A percentile compares a stretch with the other conserved stretches of the same genome.
phyloP scores from a whole-genome alignment of 2,888 invertebrate genomes.

The Anodontia alba region DNA sequence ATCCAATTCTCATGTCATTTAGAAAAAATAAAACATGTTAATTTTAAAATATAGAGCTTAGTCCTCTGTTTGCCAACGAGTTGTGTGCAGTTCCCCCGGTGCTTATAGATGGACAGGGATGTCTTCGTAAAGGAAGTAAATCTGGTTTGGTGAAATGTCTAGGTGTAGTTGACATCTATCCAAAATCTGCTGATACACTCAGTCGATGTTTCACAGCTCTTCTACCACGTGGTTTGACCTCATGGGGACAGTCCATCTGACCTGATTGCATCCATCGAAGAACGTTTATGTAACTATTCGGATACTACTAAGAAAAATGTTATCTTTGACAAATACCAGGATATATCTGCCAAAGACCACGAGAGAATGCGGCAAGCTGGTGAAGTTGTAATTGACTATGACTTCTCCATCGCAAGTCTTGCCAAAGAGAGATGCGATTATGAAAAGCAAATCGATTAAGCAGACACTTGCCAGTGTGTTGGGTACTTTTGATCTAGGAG shows the following conservation, averaged over 20 bases:
- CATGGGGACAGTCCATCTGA: constrained; percentile 18
- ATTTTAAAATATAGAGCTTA: constrained; percentile 25
- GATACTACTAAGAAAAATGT: constrained; percentile 28
- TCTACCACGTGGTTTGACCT: constrained; percentile 25
- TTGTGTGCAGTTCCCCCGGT: constrained; percentile 22
- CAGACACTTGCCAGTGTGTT: constrained; percentile 19
- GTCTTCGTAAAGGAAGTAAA: constrained; percentile 9
- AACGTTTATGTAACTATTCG: background rate
- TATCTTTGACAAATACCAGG: constrained; percentile 41
- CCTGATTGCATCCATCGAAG: too few species aligned
- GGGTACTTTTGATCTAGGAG: too few species aligned
- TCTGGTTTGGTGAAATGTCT: constrained; percentile 4
- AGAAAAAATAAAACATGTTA: too few species aligned
- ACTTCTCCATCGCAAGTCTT: constrained; percentile 25
- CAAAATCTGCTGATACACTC: constrained; percentile 4
- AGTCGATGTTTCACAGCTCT: constrained; percentile 32
- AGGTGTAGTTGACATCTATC: too few species aligned
- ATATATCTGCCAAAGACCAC: too few species aligned
- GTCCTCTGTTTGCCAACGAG: constrained; percentile 22
- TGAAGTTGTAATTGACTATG: too few species aligned
- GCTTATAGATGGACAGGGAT: constrained; percentile 20
- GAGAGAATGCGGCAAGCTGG: constrained; percentile 32
- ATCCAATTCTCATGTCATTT: too few species aligned
- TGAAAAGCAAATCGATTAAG: constrained; percentile 22
- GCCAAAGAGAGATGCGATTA: constrained; percentile 35